Base-by-base conservation (phyloP, 2,797 vertebrate species). In the Pelobates cultripes region DNA sequence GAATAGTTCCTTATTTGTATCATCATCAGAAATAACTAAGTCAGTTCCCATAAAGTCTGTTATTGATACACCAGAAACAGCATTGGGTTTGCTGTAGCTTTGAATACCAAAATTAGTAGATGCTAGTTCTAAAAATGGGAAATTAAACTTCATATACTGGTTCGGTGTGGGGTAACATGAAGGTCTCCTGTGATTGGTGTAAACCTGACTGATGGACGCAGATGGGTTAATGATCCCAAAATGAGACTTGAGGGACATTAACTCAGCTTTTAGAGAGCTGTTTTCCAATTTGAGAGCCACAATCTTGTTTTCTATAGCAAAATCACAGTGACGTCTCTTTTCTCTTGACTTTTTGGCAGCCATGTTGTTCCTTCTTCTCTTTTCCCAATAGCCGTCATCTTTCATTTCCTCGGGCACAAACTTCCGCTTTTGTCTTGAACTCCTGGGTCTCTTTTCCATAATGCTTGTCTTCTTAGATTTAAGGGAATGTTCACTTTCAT, bases 281-380 rank as follows among this genome's bases (percentile, higher is more conserved):
- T 95, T 95, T 85, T 95, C 93, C 73, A 94, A 90, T 64, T 88
- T 93, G 85, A 95, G 63, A 8, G 91, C 88, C 86, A 88, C 14
- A 28, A 95, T 74, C 67, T 90, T 91, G 43, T 15, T 85, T 87
- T 95, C 93, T 86, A 94, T 77, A 63, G 92, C 88, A 5, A 89
- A 88, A 81, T 95, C 94, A 3, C 87, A 91, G 66, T 91, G 87
- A 78, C 88, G 85, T 47, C 92, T 90, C 88, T 94, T 95, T 82
- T 94, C 93, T 47, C 94, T 87, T 0, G 95, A 95, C 13, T 91
- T 88, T 45, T 94, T 95, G 76, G 94, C 94, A 0, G 94, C 94
- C 77, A 94, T 92, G 0, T 95, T 95, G 89, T 95, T 95, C 87
- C 93, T 95, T 7, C 87, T 92, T 0, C 94, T 90, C 71, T 93